These are phyloP conservation scores for Dolichoris vasculosae DNA, from an alignment of 1,140 invertebrate species.

Conservation along the genomic window DNA sequence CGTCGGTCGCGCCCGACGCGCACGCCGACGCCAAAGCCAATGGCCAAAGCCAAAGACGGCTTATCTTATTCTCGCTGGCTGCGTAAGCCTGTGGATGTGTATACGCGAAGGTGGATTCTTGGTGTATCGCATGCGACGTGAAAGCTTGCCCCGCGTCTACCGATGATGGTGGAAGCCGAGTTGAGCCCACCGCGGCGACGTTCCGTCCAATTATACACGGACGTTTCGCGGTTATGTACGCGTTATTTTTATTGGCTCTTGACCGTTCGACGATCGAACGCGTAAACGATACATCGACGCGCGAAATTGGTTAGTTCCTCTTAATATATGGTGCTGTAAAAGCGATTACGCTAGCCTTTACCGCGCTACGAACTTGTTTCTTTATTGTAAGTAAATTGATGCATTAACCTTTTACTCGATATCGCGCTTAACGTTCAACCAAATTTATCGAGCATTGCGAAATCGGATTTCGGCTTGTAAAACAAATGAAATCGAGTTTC, in stretches of 20 bases:
- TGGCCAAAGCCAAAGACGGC: conserved; percentile 24
- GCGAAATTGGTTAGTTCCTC: not conserved
- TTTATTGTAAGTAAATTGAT: not conserved
- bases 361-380: not conserved
- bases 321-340: not conserved
- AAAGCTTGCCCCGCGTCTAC: conserved; percentile 18
- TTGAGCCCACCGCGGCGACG: not conserved
- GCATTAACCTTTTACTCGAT: not conserved
- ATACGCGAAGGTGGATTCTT: not conserved
- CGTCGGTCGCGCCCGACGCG: conserved; percentile 26
- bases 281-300: not conserved
- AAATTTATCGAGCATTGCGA: not conserved
- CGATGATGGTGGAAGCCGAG: not conserved
- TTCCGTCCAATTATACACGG: conserved; percentile 29
- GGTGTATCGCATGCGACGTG: conserved; percentile 12
- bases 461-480: not conserved
- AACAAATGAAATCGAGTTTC: not conserved
- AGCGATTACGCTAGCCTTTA: not conserved
- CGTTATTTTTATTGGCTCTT: not conserved
- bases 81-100: not conserved
- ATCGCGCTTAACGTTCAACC: not conserved
- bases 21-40: conserved; percentile 37
- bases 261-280: not conserved
- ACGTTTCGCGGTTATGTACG: not conserved
- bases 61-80: conserved; percentile 11